Evolutionary conservation across 2,888 invertebrate genomes (phyloP), one percentile per base, ranked within the genome.

Genomic region (Acrobeloides nanus): DNA sequence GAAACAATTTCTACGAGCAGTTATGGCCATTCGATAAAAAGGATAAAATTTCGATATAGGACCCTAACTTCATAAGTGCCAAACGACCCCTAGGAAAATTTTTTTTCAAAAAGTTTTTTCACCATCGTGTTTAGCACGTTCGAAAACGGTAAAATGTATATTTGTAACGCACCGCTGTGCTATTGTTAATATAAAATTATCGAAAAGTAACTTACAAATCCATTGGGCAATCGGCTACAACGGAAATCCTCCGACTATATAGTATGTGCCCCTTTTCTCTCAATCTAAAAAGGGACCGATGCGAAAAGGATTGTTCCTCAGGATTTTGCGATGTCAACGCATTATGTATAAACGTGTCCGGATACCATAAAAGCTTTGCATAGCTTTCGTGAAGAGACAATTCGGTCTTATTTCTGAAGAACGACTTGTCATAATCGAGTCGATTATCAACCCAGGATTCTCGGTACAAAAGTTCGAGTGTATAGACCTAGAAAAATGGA

Each of bases 281-380:
- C n/a, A n/a, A 64, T 61, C 68, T 58, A 17, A 72, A 51, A n/a
- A 72, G 41, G 1, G 70, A 68, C 23, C 72, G 51, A 53, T 72
- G 72, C 6, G 68, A 64, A 18, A 72, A 65, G 6, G 64, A 64
- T 18, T 68, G 60, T 21, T 64, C 57, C 27, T 60, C 50, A 0
- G 72, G 72, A 40, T 72, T 72, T 41, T 68, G 64, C 3, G 68
- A 68, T 6, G 65, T 51, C 23, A 72, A 62, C 5, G 72, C 70
- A 47, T 72, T 72, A 3, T 71, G 72, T 20, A 59, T 45, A 38
- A n/a, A n/a, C 1, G 71, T 72, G 48, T 72, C 72, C 2, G 72
- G 72, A 42, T 65, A 64, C 72, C n/a, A n/a, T n/a, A n/a, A n/a
- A n/a, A n/a, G n/a, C n/a, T 67, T 62, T 1, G 70, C 57, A 40